Percentiles rank a stretch among this genome's conserved stretches.
Evolutionary conservation across 2,113 vertebrate species (phyloP).

Genomic region (Sialia sialis): DNA sequence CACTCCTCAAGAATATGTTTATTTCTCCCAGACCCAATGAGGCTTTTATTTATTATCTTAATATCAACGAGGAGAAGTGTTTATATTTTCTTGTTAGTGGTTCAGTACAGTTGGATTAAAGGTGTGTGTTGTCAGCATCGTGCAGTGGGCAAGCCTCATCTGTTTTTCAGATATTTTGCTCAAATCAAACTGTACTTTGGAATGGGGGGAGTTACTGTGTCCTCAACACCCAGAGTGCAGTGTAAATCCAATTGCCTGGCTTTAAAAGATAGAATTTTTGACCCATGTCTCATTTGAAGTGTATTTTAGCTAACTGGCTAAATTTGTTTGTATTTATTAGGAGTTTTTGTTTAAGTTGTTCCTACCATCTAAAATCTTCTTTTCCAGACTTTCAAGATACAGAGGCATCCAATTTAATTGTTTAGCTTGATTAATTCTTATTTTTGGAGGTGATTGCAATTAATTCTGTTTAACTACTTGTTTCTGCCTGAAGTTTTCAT

Average conservation of each 20-base stretch:
- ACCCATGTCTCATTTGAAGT: neutral
- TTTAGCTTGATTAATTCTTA: neutral
- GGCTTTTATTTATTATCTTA: slow-evolving; percentile 21
- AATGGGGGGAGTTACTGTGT: neutral
- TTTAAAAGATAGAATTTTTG: neutral
- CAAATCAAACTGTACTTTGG: neutral
- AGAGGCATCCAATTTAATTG: neutral
- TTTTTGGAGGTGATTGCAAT: neutral
- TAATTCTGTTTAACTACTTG: neutral
- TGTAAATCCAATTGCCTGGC: neutral
- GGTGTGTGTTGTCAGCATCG: neutral
- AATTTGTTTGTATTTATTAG: neutral
- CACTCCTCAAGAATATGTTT: neutral
- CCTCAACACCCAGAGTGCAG: neutral
- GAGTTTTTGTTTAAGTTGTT: neutral
- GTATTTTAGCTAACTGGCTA: neutral
- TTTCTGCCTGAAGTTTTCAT: neutral
- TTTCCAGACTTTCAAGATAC: neutral
- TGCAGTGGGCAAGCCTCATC: neutral
- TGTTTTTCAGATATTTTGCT: neutral
- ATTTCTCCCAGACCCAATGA: neutral
- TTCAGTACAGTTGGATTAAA: neutral
- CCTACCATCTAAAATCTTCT: neutral
- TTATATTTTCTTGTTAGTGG: neutral
- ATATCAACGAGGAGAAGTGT: neutral